Evolutionary conservation across 2,113 vertebrate species (phyloP).

Genomic region (Atractosteus spatula): DNA sequence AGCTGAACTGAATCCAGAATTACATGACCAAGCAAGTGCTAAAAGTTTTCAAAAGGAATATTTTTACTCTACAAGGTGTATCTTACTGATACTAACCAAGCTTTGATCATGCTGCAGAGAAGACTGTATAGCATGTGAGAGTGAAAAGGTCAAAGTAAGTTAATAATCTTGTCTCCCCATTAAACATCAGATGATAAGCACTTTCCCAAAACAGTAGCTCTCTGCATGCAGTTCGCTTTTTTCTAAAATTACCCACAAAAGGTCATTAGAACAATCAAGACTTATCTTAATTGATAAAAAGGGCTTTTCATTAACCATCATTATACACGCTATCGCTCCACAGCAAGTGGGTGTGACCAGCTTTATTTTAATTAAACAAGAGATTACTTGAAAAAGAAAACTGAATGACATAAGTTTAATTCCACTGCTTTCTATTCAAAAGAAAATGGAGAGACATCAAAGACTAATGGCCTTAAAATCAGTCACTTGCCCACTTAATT

Average conservation of each 20-base stretch:
- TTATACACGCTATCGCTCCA: constrained; percentile 32
- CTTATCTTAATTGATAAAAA: constrained; percentile 38
- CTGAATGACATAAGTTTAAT: constrained; percentile 18
- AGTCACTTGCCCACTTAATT: neutral
- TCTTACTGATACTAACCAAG: too few species aligned
- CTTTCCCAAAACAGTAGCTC: neutral
- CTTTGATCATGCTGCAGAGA: too few species aligned
- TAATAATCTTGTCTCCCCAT: too few species aligned
- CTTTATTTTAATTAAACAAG: constrained; percentile 31
- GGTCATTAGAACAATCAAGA: constrained; percentile 30
- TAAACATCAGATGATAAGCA: too few species aligned
- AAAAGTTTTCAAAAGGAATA: too few species aligned
- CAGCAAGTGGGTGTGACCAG: constrained; percentile 37
- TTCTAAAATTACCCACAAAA: constrained; percentile 27
- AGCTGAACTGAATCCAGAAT: too few species aligned
- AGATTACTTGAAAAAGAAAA: constrained; percentile 20
- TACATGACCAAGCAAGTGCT: too few species aligned
- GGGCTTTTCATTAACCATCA: constrained; percentile 23
- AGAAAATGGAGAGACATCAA: constrained; percentile 12
- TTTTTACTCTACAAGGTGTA: too few species aligned
- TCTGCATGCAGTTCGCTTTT: constrained; percentile 28
- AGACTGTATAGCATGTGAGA: too few species aligned
- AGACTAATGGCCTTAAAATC: neutral
- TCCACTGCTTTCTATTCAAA: neutral
- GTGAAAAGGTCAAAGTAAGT: too few species aligned